Conservation (phyloP, 2,888 invertebrate species). For the Myopa testacea region DNA sequence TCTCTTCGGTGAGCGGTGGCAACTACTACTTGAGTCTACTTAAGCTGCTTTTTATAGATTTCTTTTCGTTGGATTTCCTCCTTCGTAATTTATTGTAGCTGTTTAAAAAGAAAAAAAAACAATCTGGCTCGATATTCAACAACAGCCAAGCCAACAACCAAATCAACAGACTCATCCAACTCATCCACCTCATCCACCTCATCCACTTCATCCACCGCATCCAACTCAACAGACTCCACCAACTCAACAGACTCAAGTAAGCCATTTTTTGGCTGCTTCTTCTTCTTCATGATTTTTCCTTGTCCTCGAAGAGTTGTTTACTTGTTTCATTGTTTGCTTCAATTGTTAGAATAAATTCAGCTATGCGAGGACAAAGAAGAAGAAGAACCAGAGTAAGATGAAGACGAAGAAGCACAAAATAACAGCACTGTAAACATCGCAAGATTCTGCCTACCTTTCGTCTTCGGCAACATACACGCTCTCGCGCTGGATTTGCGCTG, state of each 20-base stretch:
- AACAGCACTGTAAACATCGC: background rate
- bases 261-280: background rate
- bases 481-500: background rate
- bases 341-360: too few relatives aligned
- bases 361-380: too few relatives aligned
- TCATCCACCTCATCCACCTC: too few relatives aligned
- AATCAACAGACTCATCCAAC: too few relatives aligned
- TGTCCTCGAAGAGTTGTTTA: background rate
- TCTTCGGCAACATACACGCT: background rate
- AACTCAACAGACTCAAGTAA: background rate
- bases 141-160: too few relatives aligned
- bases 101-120: background rate
- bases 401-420: background rate
- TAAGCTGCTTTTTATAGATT: constrained; percentile 23
- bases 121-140: background rate
- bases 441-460: background rate
- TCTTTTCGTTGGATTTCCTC: background rate
- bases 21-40: constrained; percentile 5
- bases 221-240: too few relatives aligned
- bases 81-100: background rate
- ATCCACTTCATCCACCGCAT: too few relatives aligned
- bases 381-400: too few relatives aligned
- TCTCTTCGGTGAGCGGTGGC: background rate
- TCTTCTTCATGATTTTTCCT: background rate
- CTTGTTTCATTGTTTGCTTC: constrained; percentile 2